Evolutionary conservation across 2,797 vertebrate genomes (phyloP).

Genomic region (Esox lucius): DNA sequence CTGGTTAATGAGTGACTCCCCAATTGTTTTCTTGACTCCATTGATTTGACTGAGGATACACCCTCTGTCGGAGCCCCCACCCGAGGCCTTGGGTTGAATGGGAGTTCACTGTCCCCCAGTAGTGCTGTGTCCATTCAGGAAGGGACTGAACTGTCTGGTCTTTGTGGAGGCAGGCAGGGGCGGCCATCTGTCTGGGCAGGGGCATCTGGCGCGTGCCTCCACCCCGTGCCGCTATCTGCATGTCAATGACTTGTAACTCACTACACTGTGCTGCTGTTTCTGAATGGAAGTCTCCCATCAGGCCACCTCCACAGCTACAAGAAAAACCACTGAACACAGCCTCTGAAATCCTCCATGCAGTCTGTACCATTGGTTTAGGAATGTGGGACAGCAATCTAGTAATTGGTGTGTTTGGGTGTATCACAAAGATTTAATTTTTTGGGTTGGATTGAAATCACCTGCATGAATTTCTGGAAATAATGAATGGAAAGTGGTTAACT

Average conservation of each 20-base stretch:
- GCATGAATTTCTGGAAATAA: too few relatives aligned
- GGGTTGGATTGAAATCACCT: too few relatives aligned
- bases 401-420: too few relatives aligned
- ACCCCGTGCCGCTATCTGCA: slow-evolving; percentile 61
- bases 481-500: too few relatives aligned
- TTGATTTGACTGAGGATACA: background rate
- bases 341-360: background rate
- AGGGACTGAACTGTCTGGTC: slow-evolving; percentile 39
- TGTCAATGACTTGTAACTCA: slow-evolving; percentile 57
- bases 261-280: slow-evolving; percentile 33
- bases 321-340: background rate
- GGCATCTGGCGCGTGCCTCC: slow-evolving; percentile 68
- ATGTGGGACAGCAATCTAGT: too few relatives aligned
- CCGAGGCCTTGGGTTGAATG: slow-evolving; percentile 40
- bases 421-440: too few relatives aligned
- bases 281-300: background rate
- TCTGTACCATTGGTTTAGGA: too few relatives aligned
- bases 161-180: slow-evolving; percentile 47
- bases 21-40: slow-evolving; percentile 40
- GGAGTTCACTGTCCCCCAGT: slow-evolving; percentile 58
- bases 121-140: slow-evolving; percentile 56
- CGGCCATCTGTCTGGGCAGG: slow-evolving; percentile 63
- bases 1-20: slow-evolving; percentile 56
- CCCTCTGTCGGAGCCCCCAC: background rate
- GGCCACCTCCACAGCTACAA: background rate